Evolutionary conservation across 2,888 invertebrate genomes (phyloP), one percentile per base, ranked within the genome.

Genomic region (Cerastoderma edule): DNA sequence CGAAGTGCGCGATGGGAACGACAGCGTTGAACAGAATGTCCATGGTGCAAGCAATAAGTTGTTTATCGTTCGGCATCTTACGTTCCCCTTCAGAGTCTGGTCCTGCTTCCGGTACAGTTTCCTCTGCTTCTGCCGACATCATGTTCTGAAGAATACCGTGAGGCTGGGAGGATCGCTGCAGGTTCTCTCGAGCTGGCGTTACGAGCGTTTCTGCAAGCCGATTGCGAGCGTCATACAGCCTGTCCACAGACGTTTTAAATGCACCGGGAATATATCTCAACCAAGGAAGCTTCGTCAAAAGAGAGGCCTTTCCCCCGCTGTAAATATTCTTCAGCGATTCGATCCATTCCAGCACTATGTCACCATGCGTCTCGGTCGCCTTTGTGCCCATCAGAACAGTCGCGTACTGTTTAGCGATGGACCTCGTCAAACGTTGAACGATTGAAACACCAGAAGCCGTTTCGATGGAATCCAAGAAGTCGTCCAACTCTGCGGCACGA

Each of bases 1-100:
- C 39, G 22, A 39, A 39, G 22, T 60, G 22, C 19, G 33, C 60
- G 13, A 32, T 39, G 8, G 60, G 60, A 22, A 60, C 13, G 0
- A 35, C 35, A 8, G 33, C 60, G 39, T 60, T 60, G 24, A 60
- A 60, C 35, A 60, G 30, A 22, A 60, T 35, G 24, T 60, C 60
- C 5, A 60, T 22, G 16, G 33, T 60, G 27, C 60, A 60, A 3
- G 39, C 60, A 16, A 13, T 39, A 19, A 60, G 22, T 22, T n/a
- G n/a, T n/a, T 39, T 35, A 2, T 33, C 10, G 24, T 60, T n/a
- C 10, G 60, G 22, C 0, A 60, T 24, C 33, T 16, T 13, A 35
- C 8, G 33, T 3, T 22, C 27, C 0, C 10, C 24, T n/a, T 39
- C 24, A 8, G 22, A 6, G 24, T 27, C 22, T 2, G 22, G 5